phyloP scores from a whole-genome alignment of 2,888 invertebrate species.

The Aelia acuminata region DNA sequence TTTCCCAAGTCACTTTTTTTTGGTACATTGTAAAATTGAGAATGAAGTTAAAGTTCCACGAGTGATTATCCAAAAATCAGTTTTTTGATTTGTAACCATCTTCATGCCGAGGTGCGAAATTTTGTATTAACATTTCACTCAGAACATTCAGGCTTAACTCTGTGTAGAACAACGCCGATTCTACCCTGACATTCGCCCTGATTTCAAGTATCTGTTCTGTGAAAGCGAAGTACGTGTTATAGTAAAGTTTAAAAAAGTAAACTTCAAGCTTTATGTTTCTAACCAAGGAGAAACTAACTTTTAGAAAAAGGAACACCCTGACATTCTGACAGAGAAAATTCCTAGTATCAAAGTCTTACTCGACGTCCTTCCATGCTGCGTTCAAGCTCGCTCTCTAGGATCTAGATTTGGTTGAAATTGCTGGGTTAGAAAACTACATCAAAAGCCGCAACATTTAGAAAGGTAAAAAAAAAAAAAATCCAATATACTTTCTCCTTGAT shows the following conservation, averaged over 20 bases:
- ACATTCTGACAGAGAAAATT: background rate
- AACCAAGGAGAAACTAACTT: background rate
- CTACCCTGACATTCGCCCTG: background rate
- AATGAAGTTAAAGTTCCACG: too few relatives aligned
- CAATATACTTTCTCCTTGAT: background rate
- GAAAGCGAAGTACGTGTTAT: conserved; percentile 5
- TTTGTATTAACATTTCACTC: background rate
- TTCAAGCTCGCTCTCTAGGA: background rate
- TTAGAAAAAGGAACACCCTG: background rate
- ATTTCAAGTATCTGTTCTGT: background rate
- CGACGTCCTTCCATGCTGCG: background rate
- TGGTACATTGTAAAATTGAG: too few relatives aligned
- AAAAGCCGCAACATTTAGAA: conserved; percentile 11
- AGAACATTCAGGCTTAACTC: background rate
- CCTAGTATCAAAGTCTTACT: background rate
- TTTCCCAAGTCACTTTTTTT: too few relatives aligned
- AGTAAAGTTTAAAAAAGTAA: background rate
- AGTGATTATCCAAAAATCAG: too few relatives aligned
- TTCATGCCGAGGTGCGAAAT: too few relatives aligned
- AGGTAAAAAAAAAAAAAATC: background rate
- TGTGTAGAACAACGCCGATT: background rate
- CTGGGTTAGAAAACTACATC: background rate
- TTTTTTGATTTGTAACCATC: too few relatives aligned
- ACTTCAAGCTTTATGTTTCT: background rate
- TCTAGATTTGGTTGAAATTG: background rate